Conservation (phyloP, 2,113 vertebrate species). For the Thymallus thymallus region DNA sequence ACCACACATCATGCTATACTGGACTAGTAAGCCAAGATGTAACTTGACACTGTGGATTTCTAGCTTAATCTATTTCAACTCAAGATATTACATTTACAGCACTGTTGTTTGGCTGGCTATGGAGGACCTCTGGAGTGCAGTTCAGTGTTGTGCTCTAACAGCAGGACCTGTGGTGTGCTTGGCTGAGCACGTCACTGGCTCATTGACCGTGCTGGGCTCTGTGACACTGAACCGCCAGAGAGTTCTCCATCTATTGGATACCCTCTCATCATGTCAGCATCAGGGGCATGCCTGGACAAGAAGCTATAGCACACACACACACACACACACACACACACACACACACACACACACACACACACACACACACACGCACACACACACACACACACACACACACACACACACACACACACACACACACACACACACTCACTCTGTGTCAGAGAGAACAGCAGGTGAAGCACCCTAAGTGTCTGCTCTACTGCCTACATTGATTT, state of each 20-base stretch:
- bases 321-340: neutral
- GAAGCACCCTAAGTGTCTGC: neutral
- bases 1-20: too few relatives aligned
- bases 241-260: constrained; percentile 9
- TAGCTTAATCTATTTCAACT: too few relatives aligned
- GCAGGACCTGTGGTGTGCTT: neutral
- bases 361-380: neutral
- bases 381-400: too few relatives aligned
- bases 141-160: neutral
- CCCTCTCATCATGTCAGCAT: constrained; percentile 12
- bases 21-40: neutral
- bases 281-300: neutral
- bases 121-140: neutral
- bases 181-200: constrained; percentile 10
- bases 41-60: neutral
- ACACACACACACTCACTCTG: too few relatives aligned
- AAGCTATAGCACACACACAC: neutral
- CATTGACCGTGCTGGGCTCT: constrained; percentile 8
- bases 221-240: neutral
- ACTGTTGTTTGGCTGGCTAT: neutral
- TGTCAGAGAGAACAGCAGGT: neutral
- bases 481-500: constrained; percentile 13
- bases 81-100: neutral
- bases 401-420: too few relatives aligned
- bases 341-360: constrained; percentile 7